Evolutionary conservation across 2,888 invertebrate genomes (phyloP).

Genomic region (Apodemia zela): DNA sequence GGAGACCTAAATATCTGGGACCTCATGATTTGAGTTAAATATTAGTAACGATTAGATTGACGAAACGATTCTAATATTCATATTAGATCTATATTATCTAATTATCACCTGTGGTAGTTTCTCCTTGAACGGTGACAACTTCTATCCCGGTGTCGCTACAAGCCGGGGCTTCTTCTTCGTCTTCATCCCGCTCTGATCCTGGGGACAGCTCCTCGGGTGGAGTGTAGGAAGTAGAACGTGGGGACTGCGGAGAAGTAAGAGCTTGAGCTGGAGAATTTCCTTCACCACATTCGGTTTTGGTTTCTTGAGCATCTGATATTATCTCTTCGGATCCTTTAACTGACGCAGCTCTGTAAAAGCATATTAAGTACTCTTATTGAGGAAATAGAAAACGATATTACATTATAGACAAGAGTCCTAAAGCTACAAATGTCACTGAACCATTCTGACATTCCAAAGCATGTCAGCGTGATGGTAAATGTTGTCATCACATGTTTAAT

Average conservation of each 20-base stretch:
- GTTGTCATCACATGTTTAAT: no score
- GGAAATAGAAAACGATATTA: background rate
- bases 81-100: no score
- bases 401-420: no score
- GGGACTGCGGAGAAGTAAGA: slow-evolving; percentile 26
- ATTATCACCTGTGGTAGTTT: slow-evolving; percentile 39
- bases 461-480: no score
- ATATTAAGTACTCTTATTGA: background rate
- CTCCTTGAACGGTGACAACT: slow-evolving; percentile 51
- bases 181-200: slow-evolving; percentile 56
- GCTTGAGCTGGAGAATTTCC: slow-evolving; percentile 30
- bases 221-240: slow-evolving; percentile 46
- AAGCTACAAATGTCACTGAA: no score
- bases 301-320: slow-evolving; percentile 32
- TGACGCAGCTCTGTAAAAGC: slow-evolving; percentile 57
- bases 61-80: background rate
- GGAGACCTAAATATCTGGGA: no score
- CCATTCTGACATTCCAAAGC: no score
- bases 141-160: slow-evolving; percentile 41
- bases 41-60: no score
- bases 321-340: slow-evolving; percentile 45
- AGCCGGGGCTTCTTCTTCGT: slow-evolving; percentile 44
- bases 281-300: slow-evolving; percentile 33
- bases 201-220: slow-evolving; percentile 66
- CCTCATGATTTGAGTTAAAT: no score